These are phyloP conservation scores for Stegodyphus mimosarum DNA, from an alignment of 1,140 invertebrate species.

Conservation along the genomic window DNA sequence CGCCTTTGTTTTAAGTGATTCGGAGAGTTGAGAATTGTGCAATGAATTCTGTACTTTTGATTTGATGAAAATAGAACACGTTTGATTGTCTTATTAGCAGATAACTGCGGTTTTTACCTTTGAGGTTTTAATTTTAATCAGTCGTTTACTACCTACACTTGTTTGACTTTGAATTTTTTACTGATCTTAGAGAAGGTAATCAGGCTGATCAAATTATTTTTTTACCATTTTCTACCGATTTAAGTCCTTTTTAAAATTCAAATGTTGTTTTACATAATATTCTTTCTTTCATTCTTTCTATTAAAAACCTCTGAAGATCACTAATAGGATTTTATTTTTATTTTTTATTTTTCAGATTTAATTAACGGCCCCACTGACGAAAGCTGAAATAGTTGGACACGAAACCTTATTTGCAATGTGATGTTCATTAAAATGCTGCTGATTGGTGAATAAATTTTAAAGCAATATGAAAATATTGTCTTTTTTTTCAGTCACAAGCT, in stretches of 20 bases:
- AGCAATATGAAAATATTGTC: too few relatives aligned
- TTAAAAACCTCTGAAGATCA: too few relatives aligned
- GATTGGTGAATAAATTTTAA: too few relatives aligned
- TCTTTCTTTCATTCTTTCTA: too few relatives aligned
- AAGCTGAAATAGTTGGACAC: too few relatives aligned
- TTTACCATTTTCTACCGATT: background rate
- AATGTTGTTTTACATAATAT: background rate
- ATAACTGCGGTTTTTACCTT: constrained; percentile 35
- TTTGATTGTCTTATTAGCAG: constrained; percentile 55
- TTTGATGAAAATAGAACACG: constrained; percentile 18
- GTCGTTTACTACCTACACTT: background rate
- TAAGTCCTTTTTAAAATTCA: background rate
- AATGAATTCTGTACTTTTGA: constrained; percentile 9
- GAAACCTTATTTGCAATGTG: too few relatives aligned
- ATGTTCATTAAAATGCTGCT: too few relatives aligned
- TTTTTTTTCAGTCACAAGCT: too few relatives aligned
- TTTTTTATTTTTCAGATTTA: too few relatives aligned
- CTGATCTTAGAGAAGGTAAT: background rate
- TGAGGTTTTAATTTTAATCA: background rate
- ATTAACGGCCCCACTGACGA: too few relatives aligned
- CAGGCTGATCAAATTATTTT: background rate
- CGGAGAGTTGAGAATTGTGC: constrained; percentile 24
- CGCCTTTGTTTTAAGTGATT: constrained; percentile 39
- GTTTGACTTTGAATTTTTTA: background rate
- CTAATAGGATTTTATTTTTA: too few relatives aligned